Evolutionary conservation across 2,113 vertebrate species (phyloP), one percentile per base, ranked within the genome.

Genomic region (Colinus virginianus): DNA sequence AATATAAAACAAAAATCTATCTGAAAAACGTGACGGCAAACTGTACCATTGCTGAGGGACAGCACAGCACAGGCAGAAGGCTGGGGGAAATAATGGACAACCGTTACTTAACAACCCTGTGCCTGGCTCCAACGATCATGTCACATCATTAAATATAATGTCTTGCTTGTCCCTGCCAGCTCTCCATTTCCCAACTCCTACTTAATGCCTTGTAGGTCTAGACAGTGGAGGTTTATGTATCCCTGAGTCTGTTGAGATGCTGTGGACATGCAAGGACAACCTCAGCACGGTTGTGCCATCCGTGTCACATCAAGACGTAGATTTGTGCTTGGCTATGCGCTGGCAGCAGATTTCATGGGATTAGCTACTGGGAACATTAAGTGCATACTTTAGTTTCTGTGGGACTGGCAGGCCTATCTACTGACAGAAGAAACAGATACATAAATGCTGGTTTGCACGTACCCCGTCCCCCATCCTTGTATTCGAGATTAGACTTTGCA

Each of bases 351-450:
- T 40, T 94, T 91, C 53, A 20, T 64, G 78, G 95, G 87, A 91
- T 94, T 94, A 94, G 79, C 79, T 66, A 68, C 61, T 1, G 48
- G 64, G 91, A 94, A 94, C 87, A 75, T 53, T 77, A 74, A 95
- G 46, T 78, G 61, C 75, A 25, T 45, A 59, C 51, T 88, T 36
- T 59, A 71, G 61, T 68, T 85, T 85, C 56, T 92, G 94, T 88
- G 94, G 91, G 85, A 78, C 91, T 83, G 82, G 72, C 72, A 92
- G 66, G 23, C 75, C 87, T 85, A 90, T 81, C 82, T 80, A n/a
- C 83, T 80, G 85, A 89, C 71, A 85, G 83, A 89, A 91, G 87
- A 90, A 86, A 81, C 61, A 68, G 89, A 96, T 91, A 83, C 21
- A 66, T 51, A 94, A 93, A 87, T 85, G 51, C 19, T 32, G 11